Conservation (phyloP, 2,888 invertebrate genomes). For the Cryptocephalus primarius region DNA sequence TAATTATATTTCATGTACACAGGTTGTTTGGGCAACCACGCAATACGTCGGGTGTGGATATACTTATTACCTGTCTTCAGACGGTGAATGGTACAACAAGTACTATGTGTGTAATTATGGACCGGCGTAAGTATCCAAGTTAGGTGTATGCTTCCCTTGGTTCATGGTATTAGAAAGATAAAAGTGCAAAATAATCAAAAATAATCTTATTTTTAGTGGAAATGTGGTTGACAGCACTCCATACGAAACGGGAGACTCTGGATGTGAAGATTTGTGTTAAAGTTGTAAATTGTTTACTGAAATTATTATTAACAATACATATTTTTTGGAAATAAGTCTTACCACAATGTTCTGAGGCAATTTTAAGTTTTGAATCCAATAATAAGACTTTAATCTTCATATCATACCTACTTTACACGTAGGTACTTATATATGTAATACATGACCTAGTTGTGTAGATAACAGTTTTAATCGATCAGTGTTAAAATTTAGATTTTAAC, state of each 20-base stretch:
- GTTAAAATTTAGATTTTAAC: too few relatives aligned
- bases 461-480: too few relatives aligned
- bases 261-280: background rate
- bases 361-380: too few relatives aligned
- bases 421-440: too few relatives aligned
- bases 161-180: background rate
- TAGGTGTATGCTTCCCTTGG: background rate
- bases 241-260: background rate
- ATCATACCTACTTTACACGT: too few relatives aligned
- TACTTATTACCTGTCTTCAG: conserved; percentile 7
- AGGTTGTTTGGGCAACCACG: conserved; percentile 21
- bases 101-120: conserved; percentile 19
- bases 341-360: too few relatives aligned
- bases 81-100: conserved; percentile 10
- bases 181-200: background rate
- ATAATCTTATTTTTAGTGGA: background rate
- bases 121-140: conserved; percentile 13
- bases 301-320: too few relatives aligned
- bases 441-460: too few relatives aligned
- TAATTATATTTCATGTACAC: conserved; percentile 4
- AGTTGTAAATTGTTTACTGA: background rate
- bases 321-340: too few relatives aligned
- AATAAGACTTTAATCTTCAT: too few relatives aligned
- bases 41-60: conserved; percentile 20
- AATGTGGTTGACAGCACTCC: background rate